phyloP scores from a whole-genome alignment of 2,888 invertebrate species.

The Gari tellinella region DNA sequence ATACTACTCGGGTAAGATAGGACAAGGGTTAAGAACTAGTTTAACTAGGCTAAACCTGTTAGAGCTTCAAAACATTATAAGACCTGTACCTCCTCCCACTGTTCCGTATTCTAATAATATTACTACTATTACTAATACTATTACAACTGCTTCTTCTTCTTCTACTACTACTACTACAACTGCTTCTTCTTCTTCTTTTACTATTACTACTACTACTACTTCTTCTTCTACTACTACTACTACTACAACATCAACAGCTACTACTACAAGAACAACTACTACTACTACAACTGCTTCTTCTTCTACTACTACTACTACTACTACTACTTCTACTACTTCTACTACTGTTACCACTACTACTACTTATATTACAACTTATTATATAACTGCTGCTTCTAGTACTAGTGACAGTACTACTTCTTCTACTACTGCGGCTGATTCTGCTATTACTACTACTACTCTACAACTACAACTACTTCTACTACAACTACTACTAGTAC shows the following conservation, averaged over 20 bases:
- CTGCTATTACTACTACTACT: constrained; percentile 5
- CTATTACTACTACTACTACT: constrained; percentile 1
- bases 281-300: neutral
- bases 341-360: constrained; percentile 1
- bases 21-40: too few relatives aligned
- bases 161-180: neutral
- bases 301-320: constrained; percentile 4
- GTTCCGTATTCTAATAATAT: neutral
- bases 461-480: neutral
- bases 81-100: neutral
- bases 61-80: too few relatives aligned
- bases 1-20: too few relatives aligned
- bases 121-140: neutral
- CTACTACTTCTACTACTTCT: constrained; percentile 4
- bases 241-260: neutral
- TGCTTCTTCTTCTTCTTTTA: neutral
- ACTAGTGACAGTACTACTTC: neutral
- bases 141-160: neutral
- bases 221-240: neutral
- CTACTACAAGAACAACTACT: neutral
- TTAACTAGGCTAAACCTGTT: too few relatives aligned
- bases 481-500: constrained; percentile 2
- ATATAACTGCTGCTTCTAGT: neutral
- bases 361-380: neutral
- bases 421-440: neutral